Base-by-base conservation (phyloP, 2,888 invertebrate species). In the Drosophila mulleri region DNA sequence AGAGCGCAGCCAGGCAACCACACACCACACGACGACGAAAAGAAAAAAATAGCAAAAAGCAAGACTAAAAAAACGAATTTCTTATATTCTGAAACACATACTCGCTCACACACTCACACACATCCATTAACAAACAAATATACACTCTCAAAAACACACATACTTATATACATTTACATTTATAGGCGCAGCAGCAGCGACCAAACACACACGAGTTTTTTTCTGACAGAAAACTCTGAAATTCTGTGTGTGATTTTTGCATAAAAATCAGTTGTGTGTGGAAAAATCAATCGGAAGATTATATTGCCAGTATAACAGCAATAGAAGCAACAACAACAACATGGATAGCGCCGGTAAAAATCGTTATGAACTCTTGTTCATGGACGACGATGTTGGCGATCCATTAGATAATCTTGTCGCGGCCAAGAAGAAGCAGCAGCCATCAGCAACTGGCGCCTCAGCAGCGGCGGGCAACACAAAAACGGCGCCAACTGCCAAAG, bases 351-450 rank as follows among this genome's bases (percentile, higher is more conserved):
- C 92, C 88, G 93, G 92, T 82, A 92, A 92, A 82, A 93, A 93
- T 91, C 93, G 92, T 87, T 93, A 93, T 91, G 92, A 93, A 89
- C 91, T 93, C 80, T 92, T 93, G 91, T 93, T 91, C 91, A 92
- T 93, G 92, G 92, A 93, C 90, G 92, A 93, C 83, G 92, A 93
- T 89, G 89, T 91, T 84, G 91, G 91, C 87, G 92, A 92, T 90
- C 92, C 92, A 90, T 92, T 93, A 92, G 93, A 93, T 91, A 92
- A 92, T 90, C 83, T 92, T 82, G 90, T 91, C 80, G 90, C 90
- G 72, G 91, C 92, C 88, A 91, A 91, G 86, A 89, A 88, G 80
- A 91, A 91, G 82, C 90, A 91, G 88, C 90, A 91, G 88, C 87
- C 88, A 83, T 53, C 59, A 44, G 50, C 77, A n/a, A 57, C 80